A percentile compares a stretch with the other conserved stretches of the same genome.
Conservation (phyloP, 2,113 vertebrate species). For the Eolophus roseicapilla region DNA sequence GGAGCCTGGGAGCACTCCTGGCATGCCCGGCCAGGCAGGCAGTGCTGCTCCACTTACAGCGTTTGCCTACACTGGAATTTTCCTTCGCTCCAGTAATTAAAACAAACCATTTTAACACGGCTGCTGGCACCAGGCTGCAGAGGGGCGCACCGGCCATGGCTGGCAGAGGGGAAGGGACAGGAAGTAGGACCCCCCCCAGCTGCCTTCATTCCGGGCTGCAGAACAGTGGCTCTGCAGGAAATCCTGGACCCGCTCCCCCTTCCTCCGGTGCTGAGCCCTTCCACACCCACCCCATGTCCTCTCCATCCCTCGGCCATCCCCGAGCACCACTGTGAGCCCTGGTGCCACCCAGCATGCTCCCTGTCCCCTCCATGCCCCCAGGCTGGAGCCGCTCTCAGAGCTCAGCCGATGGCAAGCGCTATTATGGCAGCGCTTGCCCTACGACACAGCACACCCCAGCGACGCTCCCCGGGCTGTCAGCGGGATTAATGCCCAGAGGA, state of each 20-base stretch:
- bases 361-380: accelerated
- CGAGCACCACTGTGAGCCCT: accelerated
- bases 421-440: background rate
- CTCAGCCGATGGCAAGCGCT: accelerated
- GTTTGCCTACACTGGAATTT: background rate
- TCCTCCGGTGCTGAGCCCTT: background rate
- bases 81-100: background rate
- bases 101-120: background rate
- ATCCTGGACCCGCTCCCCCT: background rate
- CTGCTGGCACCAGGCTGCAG: background rate
- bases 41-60: background rate
- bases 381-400: accelerated
- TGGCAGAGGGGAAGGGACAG: background rate
- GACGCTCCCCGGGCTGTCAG: background rate
- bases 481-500: slow-evolving; percentile 24
- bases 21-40: background rate
- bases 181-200: accelerated
- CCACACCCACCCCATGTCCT: accelerated
- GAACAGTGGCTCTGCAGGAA: background rate
- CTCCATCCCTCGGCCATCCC: background rate
- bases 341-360: accelerated
- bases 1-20: background rate
- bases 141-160: accelerated
- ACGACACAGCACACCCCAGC: accelerated
- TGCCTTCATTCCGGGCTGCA: background rate